A percentile compares a stretch with the other conserved stretches of the same genome.
phyloP scores from a whole-genome alignment of 2,888 invertebrate species.

The Malthinus seriepunctatus region DNA sequence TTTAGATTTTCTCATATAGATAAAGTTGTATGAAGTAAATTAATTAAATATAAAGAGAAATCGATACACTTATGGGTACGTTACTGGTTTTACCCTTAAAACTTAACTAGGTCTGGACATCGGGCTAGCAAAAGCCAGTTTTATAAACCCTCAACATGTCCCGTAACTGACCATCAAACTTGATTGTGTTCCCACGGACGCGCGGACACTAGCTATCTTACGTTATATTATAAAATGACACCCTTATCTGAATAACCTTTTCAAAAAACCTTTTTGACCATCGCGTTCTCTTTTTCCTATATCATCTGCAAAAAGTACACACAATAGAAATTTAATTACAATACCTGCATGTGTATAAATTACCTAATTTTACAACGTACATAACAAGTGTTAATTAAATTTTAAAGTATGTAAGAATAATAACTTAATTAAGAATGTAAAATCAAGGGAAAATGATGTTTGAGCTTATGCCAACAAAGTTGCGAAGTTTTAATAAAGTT shows the following conservation, averaged over 20 bases:
- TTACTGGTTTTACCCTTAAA: conserved; percentile 27
- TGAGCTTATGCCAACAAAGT: too few relatives aligned
- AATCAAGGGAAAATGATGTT: too few relatives aligned
- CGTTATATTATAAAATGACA: conserved; percentile 22
- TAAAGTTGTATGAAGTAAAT: not conserved
- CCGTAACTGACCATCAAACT: conserved; percentile 43
- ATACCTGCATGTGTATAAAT: not conserved
- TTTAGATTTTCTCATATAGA: too few relatives aligned
- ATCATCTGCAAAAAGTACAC: not conserved
- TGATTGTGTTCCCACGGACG: conserved; percentile 43
- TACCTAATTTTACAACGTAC: too few relatives aligned
- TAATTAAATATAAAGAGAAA: conserved; percentile 8
- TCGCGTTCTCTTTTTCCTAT: too few relatives aligned
- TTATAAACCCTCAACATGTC: conserved; percentile 28
- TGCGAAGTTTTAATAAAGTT: too few relatives aligned
- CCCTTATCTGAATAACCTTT: conserved; percentile 13
- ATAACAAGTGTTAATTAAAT: too few relatives aligned
- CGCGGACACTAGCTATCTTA: conserved; percentile 32
- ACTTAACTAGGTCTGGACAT: conserved; percentile 24
- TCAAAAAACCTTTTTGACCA: too few relatives aligned
- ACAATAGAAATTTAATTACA: not conserved
- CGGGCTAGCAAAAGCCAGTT: conserved; percentile 26
- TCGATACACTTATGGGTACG: conserved; percentile 25
- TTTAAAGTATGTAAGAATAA: too few relatives aligned
- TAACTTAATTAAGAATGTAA: too few relatives aligned